These are phyloP conservation scores for Pectinophora gossypiella DNA, from an alignment of 1,140 invertebrate genomes.

Conservation along the genomic window DNA sequence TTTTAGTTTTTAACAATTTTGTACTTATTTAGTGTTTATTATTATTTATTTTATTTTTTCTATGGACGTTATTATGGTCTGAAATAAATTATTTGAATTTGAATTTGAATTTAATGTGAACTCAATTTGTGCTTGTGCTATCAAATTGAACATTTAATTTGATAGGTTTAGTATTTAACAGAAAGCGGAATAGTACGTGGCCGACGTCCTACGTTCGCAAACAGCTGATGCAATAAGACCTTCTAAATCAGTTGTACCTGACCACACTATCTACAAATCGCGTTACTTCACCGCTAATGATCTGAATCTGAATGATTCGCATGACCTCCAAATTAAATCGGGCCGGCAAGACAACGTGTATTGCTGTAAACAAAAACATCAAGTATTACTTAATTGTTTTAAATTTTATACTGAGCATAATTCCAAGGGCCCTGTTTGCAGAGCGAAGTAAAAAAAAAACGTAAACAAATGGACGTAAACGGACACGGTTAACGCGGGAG, in stretches of 20 bases:
- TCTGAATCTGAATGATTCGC: slow-evolving; percentile 19
- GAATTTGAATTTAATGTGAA: too few relatives aligned
- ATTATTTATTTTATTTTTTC: too few relatives aligned
- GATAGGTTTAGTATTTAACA: too few relatives aligned
- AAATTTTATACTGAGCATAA: slow-evolving; percentile 18
- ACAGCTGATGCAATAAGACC: slow-evolving; percentile 35
- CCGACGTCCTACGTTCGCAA: slow-evolving; percentile 25
- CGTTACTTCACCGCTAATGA: slow-evolving; percentile 10
- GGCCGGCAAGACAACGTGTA: slow-evolving; percentile 18
- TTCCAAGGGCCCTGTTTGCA: slow-evolving; percentile 7
- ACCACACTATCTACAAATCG: not conserved
- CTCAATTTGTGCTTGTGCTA: too few relatives aligned
- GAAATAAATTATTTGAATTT: too few relatives aligned
- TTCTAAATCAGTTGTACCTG: slow-evolving; percentile 19
- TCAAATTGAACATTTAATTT: too few relatives aligned
- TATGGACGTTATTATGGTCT: too few relatives aligned
- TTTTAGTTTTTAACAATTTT: too few relatives aligned
- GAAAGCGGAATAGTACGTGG: slow-evolving; percentile 29
- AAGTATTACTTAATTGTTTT: slow-evolving; percentile 11
- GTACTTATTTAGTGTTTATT: too few relatives aligned
- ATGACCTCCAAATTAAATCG: slow-evolving; percentile 31
- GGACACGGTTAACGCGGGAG: slow-evolving; percentile 41
- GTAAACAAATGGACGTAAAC: slow-evolving; percentile 53
- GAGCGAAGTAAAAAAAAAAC: slow-evolving; percentile 37
- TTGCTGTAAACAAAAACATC: slow-evolving; percentile 2